Evolutionary conservation across 2,797 vertebrate genomes (phyloP), one percentile per base, ranked within the genome.

Genomic region (Cirrhinus mrigala): DNA sequence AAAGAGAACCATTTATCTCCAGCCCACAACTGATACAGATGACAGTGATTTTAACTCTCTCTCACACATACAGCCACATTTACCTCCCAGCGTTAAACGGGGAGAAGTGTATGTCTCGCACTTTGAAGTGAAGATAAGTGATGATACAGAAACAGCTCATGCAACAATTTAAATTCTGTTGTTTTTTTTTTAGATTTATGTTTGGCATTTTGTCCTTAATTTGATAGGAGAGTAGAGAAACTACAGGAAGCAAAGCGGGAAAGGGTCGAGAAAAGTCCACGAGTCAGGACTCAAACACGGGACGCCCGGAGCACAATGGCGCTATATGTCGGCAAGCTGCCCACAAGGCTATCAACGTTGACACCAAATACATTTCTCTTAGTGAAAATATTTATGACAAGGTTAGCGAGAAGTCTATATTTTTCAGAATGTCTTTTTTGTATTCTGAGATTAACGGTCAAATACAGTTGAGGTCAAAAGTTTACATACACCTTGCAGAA

Each of bases 1-100:
- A 88, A 89, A 89, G 89, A 87, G 70, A 62, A 50, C 82, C 86
- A 90, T 86, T 86, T 89, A 86, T 56, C 76, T 82, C 70, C 85
- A 88, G 83, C 60, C 80, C 81, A 73, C 73, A 46, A 83, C 82
- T 74, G 70, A 87, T 75, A 84, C 78, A 82, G 33, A 33, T 29
- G n/a, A 48, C 77, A 76, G 73, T 73, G 62, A 71, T 66, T 70
- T 22, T 52, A 75, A 81, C 82, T 64, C 54, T 76, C 52, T n/a
- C 58, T 6, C 60, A 73, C 58, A 81, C 69, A 64, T 56, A 82
- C 52, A 75, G 46, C 52, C 52, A 81, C 70, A 81, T 40, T 56
- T 77, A 40, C 6, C 3, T 1, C 37, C n/a, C 60, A 56, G 62
- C 56, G 29, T 20, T 37, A 69, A 16, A 75, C 71, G 54, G 73